A percentile compares a stretch with the other conserved stretches of the same genome.
Evolutionary conservation across 2,113 vertebrate genomes (phyloP).

Genomic region (Octodon degus): DNA sequence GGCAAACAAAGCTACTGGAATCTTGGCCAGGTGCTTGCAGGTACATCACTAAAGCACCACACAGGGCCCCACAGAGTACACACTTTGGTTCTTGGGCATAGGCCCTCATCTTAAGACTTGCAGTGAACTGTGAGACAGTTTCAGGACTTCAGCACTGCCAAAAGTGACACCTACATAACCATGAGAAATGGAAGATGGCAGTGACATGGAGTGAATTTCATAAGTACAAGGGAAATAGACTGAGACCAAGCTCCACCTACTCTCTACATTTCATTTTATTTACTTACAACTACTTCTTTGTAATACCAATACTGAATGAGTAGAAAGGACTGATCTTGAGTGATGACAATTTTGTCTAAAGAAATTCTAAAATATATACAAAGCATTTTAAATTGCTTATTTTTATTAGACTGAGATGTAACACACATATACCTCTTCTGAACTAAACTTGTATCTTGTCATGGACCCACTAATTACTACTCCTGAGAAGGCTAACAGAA

Average conservation of each 20-base stretch:
- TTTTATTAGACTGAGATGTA: conserved; percentile 19
- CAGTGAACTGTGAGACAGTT: background rate
- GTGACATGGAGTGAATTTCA: background rate
- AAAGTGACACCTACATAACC: background rate
- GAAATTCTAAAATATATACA: background rate
- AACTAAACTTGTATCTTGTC: background rate
- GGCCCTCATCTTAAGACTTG: background rate
- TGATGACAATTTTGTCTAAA: background rate
- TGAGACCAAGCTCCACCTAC: background rate
- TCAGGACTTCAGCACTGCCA: background rate
- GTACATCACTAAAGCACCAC: background rate
- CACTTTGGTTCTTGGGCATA: background rate
- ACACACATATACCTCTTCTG: background rate
- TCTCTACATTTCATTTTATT: background rate
- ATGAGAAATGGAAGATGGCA: background rate
- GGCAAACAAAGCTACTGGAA: background rate
- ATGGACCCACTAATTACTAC: background rate
- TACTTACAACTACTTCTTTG: background rate
- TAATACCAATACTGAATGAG: background rate
- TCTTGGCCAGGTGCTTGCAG: background rate
- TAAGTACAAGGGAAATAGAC: background rate
- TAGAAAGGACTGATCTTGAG: background rate
- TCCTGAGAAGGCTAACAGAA: background rate
- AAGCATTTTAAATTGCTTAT: background rate
- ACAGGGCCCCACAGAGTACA: background rate